These are phyloP conservation scores for Strigamia crassipes DNA, from an alignment of 2,888 invertebrate genomes.

Conservation along the genomic window DNA sequence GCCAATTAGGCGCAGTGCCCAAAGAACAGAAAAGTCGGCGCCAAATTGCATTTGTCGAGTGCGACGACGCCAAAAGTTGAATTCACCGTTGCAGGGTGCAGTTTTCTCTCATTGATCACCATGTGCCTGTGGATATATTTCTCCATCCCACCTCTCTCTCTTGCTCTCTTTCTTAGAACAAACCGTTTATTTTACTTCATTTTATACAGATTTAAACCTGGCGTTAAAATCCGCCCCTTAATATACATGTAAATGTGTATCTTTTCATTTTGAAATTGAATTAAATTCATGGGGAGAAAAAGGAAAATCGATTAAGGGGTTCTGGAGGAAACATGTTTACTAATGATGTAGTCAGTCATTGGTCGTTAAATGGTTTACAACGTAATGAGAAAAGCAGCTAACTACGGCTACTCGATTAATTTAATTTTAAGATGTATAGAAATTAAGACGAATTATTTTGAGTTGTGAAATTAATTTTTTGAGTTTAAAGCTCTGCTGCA, in stretches of 20 bases:
- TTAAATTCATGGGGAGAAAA: background rate
- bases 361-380: background rate
- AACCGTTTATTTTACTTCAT: background rate
- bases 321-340: background rate
- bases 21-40: slow-evolving; percentile 21
- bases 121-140: background rate
- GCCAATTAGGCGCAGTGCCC: slow-evolving; percentile 21
- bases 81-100: slow-evolving; percentile 21
- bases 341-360: background rate
- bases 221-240: background rate
- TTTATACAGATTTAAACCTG: background rate
- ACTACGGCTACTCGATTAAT: background rate
- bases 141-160: no score
- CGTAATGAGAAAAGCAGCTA: no score
- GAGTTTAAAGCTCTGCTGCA: no score
- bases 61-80: slow-evolving; percentile 21
- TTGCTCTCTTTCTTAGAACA: no score
- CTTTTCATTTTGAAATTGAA: slow-evolving; percentile 16
- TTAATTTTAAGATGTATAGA: background rate
- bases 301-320: background rate
- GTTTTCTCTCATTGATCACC: slow-evolving; percentile 8
- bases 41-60: slow-evolving; percentile 21
- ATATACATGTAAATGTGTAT: slow-evolving; percentile 21
- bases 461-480: background rate
- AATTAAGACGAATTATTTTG: background rate